Base-by-base conservation (phyloP, 1,140 invertebrate species). In the Ostrea edulis region DNA sequence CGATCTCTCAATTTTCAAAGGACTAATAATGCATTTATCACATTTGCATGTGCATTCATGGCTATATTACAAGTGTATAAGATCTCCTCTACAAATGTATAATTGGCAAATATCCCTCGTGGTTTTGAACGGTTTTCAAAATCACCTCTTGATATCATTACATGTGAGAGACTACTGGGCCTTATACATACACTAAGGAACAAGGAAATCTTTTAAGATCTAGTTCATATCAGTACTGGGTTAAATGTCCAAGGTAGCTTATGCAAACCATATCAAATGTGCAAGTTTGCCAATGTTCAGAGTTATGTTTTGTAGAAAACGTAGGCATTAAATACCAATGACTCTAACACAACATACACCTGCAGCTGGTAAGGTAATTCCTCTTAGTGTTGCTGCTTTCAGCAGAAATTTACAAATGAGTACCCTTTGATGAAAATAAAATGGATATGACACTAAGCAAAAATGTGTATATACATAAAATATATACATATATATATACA, bases 141-240 rank as follows among this genome's bases (percentile, higher is more conserved):
- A 20, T 62, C 55, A 20, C n/a, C 17, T 62, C 14, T 62, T 20
- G 14, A 62, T 62, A 77, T n/a, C 25, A 29, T 35, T 25, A 77
- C 4, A 35, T 29, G 0, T 29, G 14, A 77, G 14, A 17, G 25
- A 29, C 68, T 77, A 29, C 14, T 77, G 68, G 25, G 29, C 29
- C 4, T 29, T 17, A 77, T 29, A 77, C 22, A 77, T 14, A 58
- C n/a, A 35, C 22, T 12, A 71, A 44, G 35, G 12, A 77, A 77
- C 25, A 77, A 77, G 68, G 68, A 77, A 77, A 77, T 77, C 68
- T 77, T 77, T 14, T n/a, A n/a, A 77, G 25, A 77, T 22, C 22
- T 35, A 35, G 68, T 29, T 77, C 29, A 35, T 20, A 11, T 77
- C 25, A 35, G 29, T 35, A 77, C 68, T 25, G 8, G 9, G 65